phyloP scores from a whole-genome alignment of 53 echinoderm and acorn worm genomes.

The Holothuria leucospilota region DNA sequence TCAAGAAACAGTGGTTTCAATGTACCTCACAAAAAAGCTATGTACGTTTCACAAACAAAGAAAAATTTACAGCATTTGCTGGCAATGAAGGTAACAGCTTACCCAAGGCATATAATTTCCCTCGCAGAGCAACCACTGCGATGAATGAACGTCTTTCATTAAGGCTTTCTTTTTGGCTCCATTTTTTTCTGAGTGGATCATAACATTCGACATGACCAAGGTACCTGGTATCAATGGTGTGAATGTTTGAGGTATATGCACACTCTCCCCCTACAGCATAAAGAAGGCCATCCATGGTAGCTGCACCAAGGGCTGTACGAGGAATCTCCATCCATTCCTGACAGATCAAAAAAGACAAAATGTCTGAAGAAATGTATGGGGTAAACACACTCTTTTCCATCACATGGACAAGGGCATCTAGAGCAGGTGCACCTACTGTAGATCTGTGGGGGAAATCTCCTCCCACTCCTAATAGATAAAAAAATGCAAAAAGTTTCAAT shows the following conservation, averaged over 20 bases:
- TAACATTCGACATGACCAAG: constrained; percentile 93
- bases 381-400: no score
- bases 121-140: constrained; percentile 80
- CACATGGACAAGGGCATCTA: no score
- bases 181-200: constrained; percentile 87
- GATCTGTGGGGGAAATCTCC: constrained; percentile 92
- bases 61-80: no score
- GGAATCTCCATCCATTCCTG: constrained; percentile 97
- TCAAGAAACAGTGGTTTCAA: no score
- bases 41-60: no score
- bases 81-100: constrained; percentile 1
- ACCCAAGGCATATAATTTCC: constrained; percentile 88
- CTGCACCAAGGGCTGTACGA: constrained; percentile 93
- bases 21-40: no score
- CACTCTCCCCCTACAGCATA: constrained; percentile 96
- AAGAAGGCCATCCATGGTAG: constrained; percentile 85
- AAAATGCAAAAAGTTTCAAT: neutral
- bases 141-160: constrained; percentile 89
- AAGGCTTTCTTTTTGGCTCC: constrained; percentile 78
- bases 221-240: constrained; percentile 93
- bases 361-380: no score
- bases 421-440: no score
- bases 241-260: constrained; percentile 80
- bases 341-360: neutral
- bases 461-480: constrained; percentile 75